A percentile compares a stretch with the other conserved stretches of the same genome.
These are phyloP conservation scores for Squalus acanthias DNA, from an alignment of 2,797 vertebrate species.

Conservation along the genomic window DNA sequence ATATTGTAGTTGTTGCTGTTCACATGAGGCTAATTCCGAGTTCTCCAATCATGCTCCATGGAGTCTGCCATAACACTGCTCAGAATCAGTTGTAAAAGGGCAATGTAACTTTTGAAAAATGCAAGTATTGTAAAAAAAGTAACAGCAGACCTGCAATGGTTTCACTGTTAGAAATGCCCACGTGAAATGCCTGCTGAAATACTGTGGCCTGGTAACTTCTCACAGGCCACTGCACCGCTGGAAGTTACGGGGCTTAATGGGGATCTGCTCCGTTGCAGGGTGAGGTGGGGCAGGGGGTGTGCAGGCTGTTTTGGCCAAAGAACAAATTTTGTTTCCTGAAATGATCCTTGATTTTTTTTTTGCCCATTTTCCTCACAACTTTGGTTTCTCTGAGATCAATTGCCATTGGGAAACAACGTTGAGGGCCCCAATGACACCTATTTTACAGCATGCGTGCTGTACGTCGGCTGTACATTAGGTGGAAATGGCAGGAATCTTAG, in stretches of 20 bases:
- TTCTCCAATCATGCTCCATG: background rate
- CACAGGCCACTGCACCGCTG: background rate
- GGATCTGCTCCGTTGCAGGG: no score
- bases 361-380: background rate
- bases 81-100: background rate
- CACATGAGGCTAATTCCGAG: background rate
- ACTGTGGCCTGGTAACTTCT: background rate
- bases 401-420: background rate
- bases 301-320: background rate
- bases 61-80: background rate
- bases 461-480: background rate
- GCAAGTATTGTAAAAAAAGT: background rate
- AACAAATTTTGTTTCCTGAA: background rate
- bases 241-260: background rate
- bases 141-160: background rate
- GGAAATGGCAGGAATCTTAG: no score
- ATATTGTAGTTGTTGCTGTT: background rate
- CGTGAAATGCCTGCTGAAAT: background rate
- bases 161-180: background rate
- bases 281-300: background rate
- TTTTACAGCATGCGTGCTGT: no score
- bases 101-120: background rate
- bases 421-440: background rate
- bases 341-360: background rate
- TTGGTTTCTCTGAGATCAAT: background rate